Percentiles rank a stretch among this genome's conserved stretches.
These are phyloP conservation scores for Eumacrocentrus americanus DNA, from an alignment of 2,888 invertebrate species.

Conservation along the genomic window DNA sequence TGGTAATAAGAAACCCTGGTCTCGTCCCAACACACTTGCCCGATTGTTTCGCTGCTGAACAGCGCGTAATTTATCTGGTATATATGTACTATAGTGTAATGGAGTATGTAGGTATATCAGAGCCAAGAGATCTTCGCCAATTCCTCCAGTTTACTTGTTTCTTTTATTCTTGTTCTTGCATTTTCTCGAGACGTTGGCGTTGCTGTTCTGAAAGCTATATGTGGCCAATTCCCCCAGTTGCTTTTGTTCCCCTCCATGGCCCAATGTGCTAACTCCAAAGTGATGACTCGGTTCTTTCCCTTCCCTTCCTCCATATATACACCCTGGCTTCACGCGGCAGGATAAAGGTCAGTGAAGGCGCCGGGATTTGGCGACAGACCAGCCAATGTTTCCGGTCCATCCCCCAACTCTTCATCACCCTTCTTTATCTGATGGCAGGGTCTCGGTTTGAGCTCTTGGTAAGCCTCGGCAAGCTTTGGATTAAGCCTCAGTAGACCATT, in stretches of 20 bases:
- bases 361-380: not conserved
- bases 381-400: not conserved
- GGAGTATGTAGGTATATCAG: not conserved
- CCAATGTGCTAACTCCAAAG: constrained; percentile 6
- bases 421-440: not conserved
- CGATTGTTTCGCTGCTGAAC: constrained; percentile 7
- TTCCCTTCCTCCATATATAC: not conserved
- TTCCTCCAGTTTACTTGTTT: not conserved
- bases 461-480: not conserved
- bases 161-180: not conserved
- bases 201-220: not conserved
- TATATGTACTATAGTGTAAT: not conserved
- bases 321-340: not conserved
- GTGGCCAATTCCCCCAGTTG: not conserved
- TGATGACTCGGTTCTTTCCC: constrained; percentile 13
- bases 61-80: not conserved
- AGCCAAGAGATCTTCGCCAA: not conserved
- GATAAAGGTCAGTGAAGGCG: not conserved
- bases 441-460: not conserved
- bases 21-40: not conserved
- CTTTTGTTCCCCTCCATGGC: not conserved
- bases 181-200: not conserved
- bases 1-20: not conserved
- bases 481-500: too few relatives aligned
- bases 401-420: not conserved